Evolutionary conservation across 2,797 vertebrate species (phyloP).

Genomic region (Peromyscus melanophrys): DNA sequence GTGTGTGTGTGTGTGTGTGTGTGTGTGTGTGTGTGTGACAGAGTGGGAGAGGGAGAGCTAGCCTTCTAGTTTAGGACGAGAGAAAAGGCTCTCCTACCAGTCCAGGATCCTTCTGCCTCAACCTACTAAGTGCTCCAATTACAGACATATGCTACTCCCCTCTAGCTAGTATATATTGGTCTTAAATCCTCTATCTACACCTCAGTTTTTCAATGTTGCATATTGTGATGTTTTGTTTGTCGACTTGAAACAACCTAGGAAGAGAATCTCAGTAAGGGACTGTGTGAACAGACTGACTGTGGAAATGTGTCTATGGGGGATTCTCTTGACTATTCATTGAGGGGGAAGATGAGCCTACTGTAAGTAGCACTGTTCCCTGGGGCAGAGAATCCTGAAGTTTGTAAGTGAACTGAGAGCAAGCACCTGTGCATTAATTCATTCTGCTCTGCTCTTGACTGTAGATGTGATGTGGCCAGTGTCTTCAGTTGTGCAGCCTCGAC

Average conservation of each 20-base stretch:
- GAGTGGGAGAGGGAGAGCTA: background rate
- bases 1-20: too few relatives aligned
- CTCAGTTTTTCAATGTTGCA: slow-evolving; percentile 49
- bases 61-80: background rate
- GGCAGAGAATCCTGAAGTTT: background rate
- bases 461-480: too few relatives aligned
- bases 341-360: background rate
- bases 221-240: background rate
- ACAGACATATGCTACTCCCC: background rate
- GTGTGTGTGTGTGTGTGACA: too few relatives aligned
- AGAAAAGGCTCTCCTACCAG: background rate
- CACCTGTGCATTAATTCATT: background rate
- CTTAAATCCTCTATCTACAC: slow-evolving; percentile 16
- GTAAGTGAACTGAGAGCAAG: background rate
- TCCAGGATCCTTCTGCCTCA: background rate
- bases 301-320: background rate
- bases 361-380: background rate
- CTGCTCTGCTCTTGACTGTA: background rate
- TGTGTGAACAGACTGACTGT: background rate
- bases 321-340: too few relatives aligned
- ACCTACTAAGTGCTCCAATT: background rate
- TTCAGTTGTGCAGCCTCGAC: background rate
- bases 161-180: background rate
- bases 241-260: background rate
- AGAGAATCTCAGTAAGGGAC: background rate